phyloP scores from a whole-genome alignment of 2,888 invertebrate genomes.

The Heliconius cydno region DNA sequence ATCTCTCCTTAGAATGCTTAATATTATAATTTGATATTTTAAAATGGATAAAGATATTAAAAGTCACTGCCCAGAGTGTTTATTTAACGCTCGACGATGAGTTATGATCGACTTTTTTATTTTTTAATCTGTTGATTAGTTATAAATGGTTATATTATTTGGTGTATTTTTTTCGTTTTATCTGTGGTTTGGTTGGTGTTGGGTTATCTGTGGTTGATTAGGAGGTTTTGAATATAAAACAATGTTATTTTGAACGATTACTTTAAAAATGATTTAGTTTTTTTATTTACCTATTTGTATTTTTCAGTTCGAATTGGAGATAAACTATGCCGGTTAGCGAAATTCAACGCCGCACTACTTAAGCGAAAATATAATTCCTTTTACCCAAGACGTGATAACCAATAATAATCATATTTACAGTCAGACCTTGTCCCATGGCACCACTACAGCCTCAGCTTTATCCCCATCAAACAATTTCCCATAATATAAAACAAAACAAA shows the following conservation, averaged over 20 bases:
- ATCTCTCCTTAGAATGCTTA: slow-evolving; percentile 72
- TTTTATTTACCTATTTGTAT: not conserved
- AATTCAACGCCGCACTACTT: too few species aligned
- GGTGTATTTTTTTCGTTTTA: slow-evolving; percentile 22
- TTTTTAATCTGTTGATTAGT: slow-evolving; percentile 33
- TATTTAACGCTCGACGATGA: slow-evolving; percentile 72
- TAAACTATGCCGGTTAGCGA: too few species aligned
- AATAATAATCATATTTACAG: too few species aligned
- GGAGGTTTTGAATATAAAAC: not conserved
- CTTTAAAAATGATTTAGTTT: not conserved
- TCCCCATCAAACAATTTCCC: slow-evolving; percentile 6
- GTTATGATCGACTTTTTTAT: slow-evolving; percentile 34
- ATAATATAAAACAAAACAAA: slow-evolving; percentile 25
- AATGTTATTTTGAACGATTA: not conserved
- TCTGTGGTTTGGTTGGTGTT: slow-evolving; percentile 15
- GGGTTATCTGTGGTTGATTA: slow-evolving; percentile 13
- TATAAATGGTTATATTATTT: slow-evolving; percentile 37
- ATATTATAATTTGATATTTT: slow-evolving; percentile 84
- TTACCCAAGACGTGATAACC: too few species aligned
- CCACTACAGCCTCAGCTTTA: not conserved
- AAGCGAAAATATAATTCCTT: too few species aligned
- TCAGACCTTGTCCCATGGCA: not conserved
- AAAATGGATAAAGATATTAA: slow-evolving; percentile 82
- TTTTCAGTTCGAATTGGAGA: too few species aligned
- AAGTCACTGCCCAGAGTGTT: slow-evolving; percentile 80